These are phyloP conservation scores for Sternarchorhynchus goeldii DNA, from an alignment of 2,797 vertebrate species.

Conservation along the genomic window DNA sequence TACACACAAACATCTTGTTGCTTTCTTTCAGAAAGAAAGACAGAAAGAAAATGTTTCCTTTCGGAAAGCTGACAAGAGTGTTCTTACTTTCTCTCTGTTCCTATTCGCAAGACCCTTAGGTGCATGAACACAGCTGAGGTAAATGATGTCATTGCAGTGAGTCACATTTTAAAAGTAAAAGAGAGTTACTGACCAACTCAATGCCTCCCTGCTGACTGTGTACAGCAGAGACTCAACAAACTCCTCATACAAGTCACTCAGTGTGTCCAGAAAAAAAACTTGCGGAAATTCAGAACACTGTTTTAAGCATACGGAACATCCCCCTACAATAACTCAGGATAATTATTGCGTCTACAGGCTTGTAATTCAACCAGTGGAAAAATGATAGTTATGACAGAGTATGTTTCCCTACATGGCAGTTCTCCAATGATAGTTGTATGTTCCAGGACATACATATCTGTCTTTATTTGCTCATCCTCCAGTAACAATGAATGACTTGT, in stretches of 20 bases:
- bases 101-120: conserved; percentile 42
- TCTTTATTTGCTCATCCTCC: conserved; percentile 22
- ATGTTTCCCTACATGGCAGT: neutral
- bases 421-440: neutral
- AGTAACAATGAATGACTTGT: conserved; percentile 14
- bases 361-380: conserved; percentile 39
- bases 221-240: conserved; percentile 36
- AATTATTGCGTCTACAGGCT: conserved; percentile 35
- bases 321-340: conserved; percentile 23
- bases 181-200: conserved; percentile 55
- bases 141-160: conserved; percentile 68
- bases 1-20: conserved; percentile 34
- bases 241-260: conserved; percentile 13
- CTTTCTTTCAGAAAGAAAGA: conserved; percentile 23
- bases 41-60: neutral
- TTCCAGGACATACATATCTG: conserved; percentile 19
- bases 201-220: conserved; percentile 50
- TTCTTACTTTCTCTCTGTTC: conserved; percentile 46
- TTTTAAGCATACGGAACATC: conserved; percentile 36
- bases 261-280: conserved; percentile 28
- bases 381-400: neutral
- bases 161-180: conserved; percentile 61
- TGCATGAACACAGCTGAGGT: conserved; percentile 48
- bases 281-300: conserved; percentile 33
- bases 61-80: conserved; percentile 60